These are phyloP conservation scores for Pseudomyrmex pallidus DNA, from an alignment of 1,140 invertebrate species.

Conservation along the genomic window DNA sequence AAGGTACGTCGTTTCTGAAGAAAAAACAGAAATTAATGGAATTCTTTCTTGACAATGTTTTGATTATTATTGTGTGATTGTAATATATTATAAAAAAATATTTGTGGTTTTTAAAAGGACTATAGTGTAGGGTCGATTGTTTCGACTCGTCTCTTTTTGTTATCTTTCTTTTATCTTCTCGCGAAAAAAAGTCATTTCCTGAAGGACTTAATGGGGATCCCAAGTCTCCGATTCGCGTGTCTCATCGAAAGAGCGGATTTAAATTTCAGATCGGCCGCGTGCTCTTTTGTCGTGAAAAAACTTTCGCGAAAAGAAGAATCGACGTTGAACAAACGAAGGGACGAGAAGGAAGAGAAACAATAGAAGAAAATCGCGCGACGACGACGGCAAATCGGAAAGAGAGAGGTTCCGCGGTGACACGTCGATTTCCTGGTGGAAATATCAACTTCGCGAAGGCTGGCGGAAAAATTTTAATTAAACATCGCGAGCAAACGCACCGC, in stretches of 20 bases:
- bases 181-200: slow-evolving; percentile 24
- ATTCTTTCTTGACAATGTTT: neutral
- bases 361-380: neutral
- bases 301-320: slow-evolving; percentile 13
- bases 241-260: slow-evolving; percentile 22
- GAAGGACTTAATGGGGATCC: slow-evolving; percentile 22
- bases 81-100: too few relatives aligned
- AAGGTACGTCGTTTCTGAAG: neutral
- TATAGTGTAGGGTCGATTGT: neutral
- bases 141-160: slow-evolving; percentile 5
- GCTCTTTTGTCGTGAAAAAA: slow-evolving; percentile 36
- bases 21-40: neutral
- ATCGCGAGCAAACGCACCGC: neutral
- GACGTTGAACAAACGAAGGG: neutral
- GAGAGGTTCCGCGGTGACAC: neutral
- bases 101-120: too few relatives aligned
- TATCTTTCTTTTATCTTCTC: neutral
- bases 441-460: slow-evolving; percentile 40
- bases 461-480: slow-evolving; percentile 58
- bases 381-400: too few relatives aligned
- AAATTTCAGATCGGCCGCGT: slow-evolving; percentile 39
- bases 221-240: slow-evolving; percentile 13
- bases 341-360: neutral
- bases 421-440: slow-evolving; percentile 38
- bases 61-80: neutral